Percentiles rank a stretch among this genome's conserved stretches.
Evolutionary conservation across 2,113 vertebrate species (phyloP).

Genomic region (Cheirogaleus medius): DNA sequence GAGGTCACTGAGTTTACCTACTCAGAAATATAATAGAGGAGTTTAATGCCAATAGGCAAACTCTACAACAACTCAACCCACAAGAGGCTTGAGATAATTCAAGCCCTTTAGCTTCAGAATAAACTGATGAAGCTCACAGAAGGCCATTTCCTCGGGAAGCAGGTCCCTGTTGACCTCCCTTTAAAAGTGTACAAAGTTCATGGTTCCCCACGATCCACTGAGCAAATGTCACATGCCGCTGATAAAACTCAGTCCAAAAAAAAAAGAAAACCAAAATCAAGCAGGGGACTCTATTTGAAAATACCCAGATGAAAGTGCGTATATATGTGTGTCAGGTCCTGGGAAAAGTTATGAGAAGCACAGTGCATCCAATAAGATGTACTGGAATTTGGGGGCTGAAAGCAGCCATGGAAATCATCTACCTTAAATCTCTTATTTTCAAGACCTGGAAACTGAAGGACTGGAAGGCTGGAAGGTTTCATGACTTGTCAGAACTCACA

Average conservation of each 20-base stretch:
- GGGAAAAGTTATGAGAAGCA: not conserved
- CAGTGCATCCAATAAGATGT: not conserved
- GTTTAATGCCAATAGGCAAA: slow-evolving; percentile 60
- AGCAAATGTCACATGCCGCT: slow-evolving; percentile 71
- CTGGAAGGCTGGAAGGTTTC: not conserved
- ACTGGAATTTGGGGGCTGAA: not conserved
- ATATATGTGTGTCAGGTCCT: not conserved
- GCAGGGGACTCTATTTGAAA: slow-evolving; percentile 56
- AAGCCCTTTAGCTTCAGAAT: slow-evolving; percentile 57
- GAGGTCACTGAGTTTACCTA: slow-evolving; percentile 51
- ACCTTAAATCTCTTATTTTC: not conserved
- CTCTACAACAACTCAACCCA: not conserved
- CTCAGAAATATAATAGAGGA: slow-evolving; percentile 59
- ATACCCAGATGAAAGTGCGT: slow-evolving; percentile 35
- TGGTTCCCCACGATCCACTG: slow-evolving; percentile 69
- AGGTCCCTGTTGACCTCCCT: slow-evolving; percentile 58
- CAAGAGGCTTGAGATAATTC: slow-evolving; percentile 56
- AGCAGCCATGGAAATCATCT: not conserved
- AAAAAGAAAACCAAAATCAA: not conserved
- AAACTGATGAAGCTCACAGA: slow-evolving; percentile 62
- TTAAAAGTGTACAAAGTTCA: slow-evolving; percentile 76
- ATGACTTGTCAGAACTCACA: not conserved
- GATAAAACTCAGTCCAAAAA: slow-evolving; percentile 4
- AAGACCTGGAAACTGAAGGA: not conserved
- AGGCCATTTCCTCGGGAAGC: not conserved